These are phyloP conservation scores for Rhopalosiphum padi DNA, from an alignment of 1,140 invertebrate genomes.

Conservation along the genomic window DNA sequence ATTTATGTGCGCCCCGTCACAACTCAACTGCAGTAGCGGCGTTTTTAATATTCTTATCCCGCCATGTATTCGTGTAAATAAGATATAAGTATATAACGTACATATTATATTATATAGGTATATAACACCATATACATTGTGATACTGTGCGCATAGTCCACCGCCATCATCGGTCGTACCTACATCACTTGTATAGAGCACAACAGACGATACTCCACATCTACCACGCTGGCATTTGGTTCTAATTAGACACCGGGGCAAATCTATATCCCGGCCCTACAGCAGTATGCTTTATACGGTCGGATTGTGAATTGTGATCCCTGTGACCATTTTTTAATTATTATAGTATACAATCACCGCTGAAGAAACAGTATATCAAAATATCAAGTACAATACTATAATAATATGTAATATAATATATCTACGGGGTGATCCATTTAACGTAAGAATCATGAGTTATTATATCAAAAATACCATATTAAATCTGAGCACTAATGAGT, in stretches of 20 bases:
- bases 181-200: neutral
- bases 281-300: slow-evolving; percentile 22
- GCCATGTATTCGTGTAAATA: neutral
- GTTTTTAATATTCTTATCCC: neutral
- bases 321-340: neutral
- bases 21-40: neutral
- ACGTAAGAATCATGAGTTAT: too few species aligned
- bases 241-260: slow-evolving; percentile 35
- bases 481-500: too few species aligned
- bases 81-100: neutral
- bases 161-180: neutral
- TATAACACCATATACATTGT: neutral
- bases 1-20: slow-evolving; percentile 19
- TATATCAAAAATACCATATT: too few species aligned
- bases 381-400: too few species aligned
- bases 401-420: too few species aligned
- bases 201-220: neutral
- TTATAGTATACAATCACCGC: neutral
- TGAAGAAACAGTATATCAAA: neutral
- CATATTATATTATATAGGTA: neutral
- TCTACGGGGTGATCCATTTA: too few species aligned
- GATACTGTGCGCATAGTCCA: neutral
- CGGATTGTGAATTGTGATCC: slow-evolving; percentile 45
- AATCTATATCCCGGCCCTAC: neutral
- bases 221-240: slow-evolving; percentile 21